Evolutionary conservation across 2,888 invertebrate species (phyloP).

Genomic region (Ametastegia equiseti): DNA sequence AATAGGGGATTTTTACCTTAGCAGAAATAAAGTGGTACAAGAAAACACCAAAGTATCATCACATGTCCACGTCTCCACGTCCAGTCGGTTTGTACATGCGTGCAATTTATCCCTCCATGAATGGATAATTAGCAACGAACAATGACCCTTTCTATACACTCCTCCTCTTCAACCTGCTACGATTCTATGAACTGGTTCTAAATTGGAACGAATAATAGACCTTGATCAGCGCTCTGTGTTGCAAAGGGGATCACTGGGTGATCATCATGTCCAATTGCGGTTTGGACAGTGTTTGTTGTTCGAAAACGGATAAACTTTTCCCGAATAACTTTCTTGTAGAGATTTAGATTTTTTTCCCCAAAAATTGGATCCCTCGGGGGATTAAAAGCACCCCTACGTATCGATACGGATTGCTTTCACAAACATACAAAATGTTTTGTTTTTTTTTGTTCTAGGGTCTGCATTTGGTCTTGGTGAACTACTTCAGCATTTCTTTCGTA

Average conservation of each 20-base stretch:
- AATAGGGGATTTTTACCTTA: not conserved
- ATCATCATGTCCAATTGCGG: not conserved
- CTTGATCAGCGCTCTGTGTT: constrained; percentile 5
- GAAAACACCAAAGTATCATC: not conserved
- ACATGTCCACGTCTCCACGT: not conserved
- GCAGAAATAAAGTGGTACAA: no score
- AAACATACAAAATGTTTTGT: no score
- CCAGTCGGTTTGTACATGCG: not conserved
- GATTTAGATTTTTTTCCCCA: no score
- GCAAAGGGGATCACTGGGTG: constrained; percentile 13
- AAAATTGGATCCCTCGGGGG: no score
- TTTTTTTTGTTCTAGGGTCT: no score
- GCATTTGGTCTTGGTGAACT: no score
- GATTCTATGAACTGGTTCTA: not conserved
- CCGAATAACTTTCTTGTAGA: no score
- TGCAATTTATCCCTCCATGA: not conserved
- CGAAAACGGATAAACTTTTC: no score
- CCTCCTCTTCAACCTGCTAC: constrained; percentile 33
- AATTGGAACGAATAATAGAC: constrained; percentile 6
- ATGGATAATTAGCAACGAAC: constrained; percentile 74
- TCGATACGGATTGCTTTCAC: no score
- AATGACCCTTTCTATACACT: constrained; percentile 62
- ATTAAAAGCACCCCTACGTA: no score
- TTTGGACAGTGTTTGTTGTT: no score
- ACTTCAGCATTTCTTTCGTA: no score